Conservation (phyloP, 2,888 invertebrate genomes). For the Micoletzkya japonica region DNA sequence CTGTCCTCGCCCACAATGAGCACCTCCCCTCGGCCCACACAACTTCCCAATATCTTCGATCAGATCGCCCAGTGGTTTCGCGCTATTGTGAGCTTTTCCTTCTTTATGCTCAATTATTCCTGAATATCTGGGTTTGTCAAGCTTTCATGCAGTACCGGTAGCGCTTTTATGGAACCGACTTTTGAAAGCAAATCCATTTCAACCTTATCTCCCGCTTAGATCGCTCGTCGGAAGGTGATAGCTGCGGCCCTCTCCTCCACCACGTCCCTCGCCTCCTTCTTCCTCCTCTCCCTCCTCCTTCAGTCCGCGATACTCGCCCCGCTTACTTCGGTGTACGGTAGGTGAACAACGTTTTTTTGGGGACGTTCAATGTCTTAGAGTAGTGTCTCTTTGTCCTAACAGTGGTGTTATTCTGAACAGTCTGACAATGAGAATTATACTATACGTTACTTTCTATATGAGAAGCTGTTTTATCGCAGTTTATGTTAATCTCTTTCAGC, state of each 20-base stretch:
- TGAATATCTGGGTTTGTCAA: not conserved
- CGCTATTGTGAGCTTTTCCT: slow-evolving; percentile 22
- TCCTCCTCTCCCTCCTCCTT: not conserved
- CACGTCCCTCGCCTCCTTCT: slow-evolving; percentile 8
- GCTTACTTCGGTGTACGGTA: slow-evolving; percentile 1
- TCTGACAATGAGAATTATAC: no score
- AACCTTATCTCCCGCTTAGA: slow-evolving; percentile 4
- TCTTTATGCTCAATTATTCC: not conserved
- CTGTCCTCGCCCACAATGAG: not conserved
- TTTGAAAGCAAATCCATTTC: not conserved
- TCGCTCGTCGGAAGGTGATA: slow-evolving; percentile 11
- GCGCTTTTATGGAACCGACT: not conserved
- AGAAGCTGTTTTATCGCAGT: no score
- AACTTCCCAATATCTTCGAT: slow-evolving; percentile 34
- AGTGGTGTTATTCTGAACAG: no score
- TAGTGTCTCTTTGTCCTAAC: no score
- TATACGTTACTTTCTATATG: no score
- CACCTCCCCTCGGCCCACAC: not conserved
- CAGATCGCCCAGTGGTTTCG: slow-evolving; percentile 39
- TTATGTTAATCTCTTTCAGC: not conserved
- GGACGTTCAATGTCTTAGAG: no score
- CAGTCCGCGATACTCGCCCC: not conserved
- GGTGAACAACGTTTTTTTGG: not conserved
- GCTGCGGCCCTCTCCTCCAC: not conserved
- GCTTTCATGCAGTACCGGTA: not conserved